Evolutionary conservation across 2,888 invertebrate species (phyloP).

Genomic region (Drosophila affinis): DNA sequence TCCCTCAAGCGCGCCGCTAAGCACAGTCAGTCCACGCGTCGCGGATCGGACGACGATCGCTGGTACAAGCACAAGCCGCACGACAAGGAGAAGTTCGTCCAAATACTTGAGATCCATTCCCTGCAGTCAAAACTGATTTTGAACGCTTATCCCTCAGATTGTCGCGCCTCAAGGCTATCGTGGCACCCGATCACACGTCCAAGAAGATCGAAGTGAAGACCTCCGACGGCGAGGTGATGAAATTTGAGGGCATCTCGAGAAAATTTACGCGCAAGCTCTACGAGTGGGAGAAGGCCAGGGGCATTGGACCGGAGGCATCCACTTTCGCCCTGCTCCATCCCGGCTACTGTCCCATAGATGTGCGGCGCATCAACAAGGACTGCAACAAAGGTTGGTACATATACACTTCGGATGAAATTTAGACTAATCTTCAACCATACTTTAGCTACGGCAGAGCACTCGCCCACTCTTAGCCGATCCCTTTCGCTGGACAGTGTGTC

Average conservation of each 20-base stretch:
- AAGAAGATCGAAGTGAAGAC: conserved; percentile 92
- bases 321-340: conserved; percentile 91
- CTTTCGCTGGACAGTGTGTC: conserved; percentile 91
- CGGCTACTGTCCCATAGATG: conserved; percentile 84
- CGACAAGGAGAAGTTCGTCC: conserved; percentile 87
- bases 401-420: too few species aligned
- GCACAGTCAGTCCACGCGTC: conserved; percentile 56
- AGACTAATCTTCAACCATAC: too few species aligned
- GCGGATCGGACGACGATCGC: conserved; percentile 82
- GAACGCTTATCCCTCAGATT: conserved; percentile 62
- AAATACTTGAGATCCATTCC: neutral
- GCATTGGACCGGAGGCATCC: conserved; percentile 93
- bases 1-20: conserved; percentile 78
- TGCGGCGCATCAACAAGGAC: conserved; percentile 81
- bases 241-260: conserved; percentile 93
- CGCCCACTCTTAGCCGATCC: conserved; percentile 87
- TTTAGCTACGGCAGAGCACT: conserved; percentile 77
- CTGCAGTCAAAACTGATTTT: neutral
- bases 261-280: conserved; percentile 95
- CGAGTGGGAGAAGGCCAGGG: conserved; percentile 95
- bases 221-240: conserved; percentile 90
- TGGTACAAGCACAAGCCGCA: conserved; percentile 87
- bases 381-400: conserved; percentile 71
- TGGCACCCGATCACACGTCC: conserved; percentile 84
- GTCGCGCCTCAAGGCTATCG: conserved; percentile 84